phyloP scores from a whole-genome alignment of 2,797 vertebrate species.

The Sebastes taczanowskii region DNA sequence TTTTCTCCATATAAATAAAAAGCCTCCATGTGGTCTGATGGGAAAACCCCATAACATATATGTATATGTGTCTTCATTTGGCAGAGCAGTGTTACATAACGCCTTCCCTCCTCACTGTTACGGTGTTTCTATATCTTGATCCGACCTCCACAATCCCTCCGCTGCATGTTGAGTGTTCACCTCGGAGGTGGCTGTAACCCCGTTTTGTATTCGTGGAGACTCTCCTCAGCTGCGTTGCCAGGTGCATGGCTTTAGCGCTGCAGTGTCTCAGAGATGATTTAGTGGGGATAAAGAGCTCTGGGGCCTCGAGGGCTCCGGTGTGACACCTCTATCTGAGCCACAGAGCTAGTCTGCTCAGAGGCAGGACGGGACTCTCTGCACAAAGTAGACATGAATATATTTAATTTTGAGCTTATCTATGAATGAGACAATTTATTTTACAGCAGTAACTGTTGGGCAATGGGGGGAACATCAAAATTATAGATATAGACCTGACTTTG shows the following conservation, averaged over 20 bases:
- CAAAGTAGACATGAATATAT: neutral
- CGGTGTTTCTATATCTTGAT: neutral
- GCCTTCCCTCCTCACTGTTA: neutral
- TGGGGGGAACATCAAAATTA: neutral
- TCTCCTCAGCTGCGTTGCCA: constrained; percentile 21
- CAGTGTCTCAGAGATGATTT: constrained; percentile 34
- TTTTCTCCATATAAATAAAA: too few relatives aligned
- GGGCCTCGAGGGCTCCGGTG: constrained; percentile 2
- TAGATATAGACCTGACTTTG: neutral
- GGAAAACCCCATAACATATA: too few relatives aligned
- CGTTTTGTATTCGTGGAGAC: constrained; percentile 11
- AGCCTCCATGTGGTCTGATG: too few relatives aligned
- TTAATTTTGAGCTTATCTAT: neutral
- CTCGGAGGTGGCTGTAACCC: neutral
- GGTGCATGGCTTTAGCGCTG: constrained; percentile 23
- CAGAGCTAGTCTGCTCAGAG: neutral
- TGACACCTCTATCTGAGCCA: constrained; percentile 36
- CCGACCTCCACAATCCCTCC: neutral
- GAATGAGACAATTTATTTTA: constrained; percentile 11
- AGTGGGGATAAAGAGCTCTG: constrained; percentile 30
- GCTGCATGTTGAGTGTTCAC: neutral
- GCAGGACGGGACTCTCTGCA: neutral
- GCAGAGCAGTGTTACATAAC: neutral
- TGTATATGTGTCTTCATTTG: too few relatives aligned
- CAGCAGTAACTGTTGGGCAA: neutral